Conservation (phyloP, 2,113 vertebrate genomes). For the Heloderma charlesbogerti region DNA sequence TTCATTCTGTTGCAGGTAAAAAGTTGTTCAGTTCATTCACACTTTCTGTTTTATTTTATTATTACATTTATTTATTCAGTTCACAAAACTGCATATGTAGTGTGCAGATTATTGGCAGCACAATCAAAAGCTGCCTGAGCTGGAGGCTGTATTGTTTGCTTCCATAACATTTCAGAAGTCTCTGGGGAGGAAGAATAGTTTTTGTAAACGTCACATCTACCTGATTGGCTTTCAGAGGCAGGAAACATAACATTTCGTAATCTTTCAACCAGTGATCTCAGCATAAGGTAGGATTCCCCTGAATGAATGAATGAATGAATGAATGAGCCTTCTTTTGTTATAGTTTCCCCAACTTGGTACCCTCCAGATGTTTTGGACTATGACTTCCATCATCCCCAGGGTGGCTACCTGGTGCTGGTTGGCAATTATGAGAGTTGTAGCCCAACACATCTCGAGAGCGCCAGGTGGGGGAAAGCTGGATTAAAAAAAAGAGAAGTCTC, state of each 20-base stretch:
- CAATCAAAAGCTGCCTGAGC: constrained; percentile 46
- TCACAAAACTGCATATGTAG: background rate
- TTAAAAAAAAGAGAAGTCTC: too few relatives aligned
- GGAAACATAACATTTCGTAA: constrained; percentile 59
- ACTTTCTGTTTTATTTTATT: background rate
- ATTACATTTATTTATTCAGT: background rate
- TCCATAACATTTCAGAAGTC: constrained; percentile 35
- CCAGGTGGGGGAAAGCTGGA: too few relatives aligned
- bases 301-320: background rate
- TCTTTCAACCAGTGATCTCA: constrained; percentile 48
- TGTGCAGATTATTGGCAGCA: constrained; percentile 11
- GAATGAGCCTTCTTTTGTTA: background rate
- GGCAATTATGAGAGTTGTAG: too few relatives aligned
- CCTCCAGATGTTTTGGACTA: background rate
- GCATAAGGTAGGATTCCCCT: constrained; percentile 25
- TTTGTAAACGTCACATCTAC: constrained; percentile 59
- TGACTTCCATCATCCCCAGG: background rate
- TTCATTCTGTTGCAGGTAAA: background rate
- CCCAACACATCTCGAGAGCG: too few relatives aligned
- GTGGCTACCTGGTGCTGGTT: too few relatives aligned
- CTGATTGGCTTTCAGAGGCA: constrained; percentile 49
- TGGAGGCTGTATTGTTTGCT: background rate
- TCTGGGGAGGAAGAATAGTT: constrained; percentile 40
- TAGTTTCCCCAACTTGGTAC: background rate
- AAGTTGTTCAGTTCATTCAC: background rate